phyloP scores from a whole-genome alignment of 1,140 invertebrate species.

The Diorhabda carinulata region DNA sequence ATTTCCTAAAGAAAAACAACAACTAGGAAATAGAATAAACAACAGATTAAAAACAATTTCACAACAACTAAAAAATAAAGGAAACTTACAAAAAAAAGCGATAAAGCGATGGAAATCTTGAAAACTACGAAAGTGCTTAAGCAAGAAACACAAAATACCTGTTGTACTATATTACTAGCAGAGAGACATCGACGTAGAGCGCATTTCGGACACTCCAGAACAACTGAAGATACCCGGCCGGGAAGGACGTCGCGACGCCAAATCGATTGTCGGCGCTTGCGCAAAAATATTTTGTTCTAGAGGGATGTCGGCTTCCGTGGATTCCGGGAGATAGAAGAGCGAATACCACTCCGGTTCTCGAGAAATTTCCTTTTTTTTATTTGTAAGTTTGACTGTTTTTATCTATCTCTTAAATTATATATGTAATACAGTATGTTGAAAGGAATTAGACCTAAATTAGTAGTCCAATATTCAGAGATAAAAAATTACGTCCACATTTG shows the following conservation, averaged over 20 bases:
- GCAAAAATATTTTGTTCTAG: slow-evolving; percentile 10
- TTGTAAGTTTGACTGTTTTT: no score
- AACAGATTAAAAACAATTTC: no score
- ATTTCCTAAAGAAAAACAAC: neutral
- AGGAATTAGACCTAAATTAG: no score
- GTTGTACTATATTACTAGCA: slow-evolving; percentile 27
- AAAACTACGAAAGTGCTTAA: neutral
- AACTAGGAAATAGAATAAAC: neutral
- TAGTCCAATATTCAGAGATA: no score
- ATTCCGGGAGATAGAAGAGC: neutral
- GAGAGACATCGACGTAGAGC: slow-evolving; percentile 18
- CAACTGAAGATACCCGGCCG: slow-evolving; percentile 35
- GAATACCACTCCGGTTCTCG: neutral
- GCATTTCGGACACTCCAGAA: slow-evolving; percentile 29
- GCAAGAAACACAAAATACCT: slow-evolving; percentile 29
- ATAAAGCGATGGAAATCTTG: no score
- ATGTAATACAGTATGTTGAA: no score
- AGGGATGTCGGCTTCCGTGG: neutral
- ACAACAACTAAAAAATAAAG: no score
- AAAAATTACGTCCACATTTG: no score
- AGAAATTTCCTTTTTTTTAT: neutral
- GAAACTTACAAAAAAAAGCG: no score
- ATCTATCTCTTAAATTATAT: no score
- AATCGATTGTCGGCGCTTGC: slow-evolving; percentile 39
- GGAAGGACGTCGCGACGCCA: slow-evolving; percentile 35